Evolutionary conservation across 2,888 invertebrate genomes (phyloP), one percentile per base, ranked within the genome.

Genomic region (Germaria angustata): DNA sequence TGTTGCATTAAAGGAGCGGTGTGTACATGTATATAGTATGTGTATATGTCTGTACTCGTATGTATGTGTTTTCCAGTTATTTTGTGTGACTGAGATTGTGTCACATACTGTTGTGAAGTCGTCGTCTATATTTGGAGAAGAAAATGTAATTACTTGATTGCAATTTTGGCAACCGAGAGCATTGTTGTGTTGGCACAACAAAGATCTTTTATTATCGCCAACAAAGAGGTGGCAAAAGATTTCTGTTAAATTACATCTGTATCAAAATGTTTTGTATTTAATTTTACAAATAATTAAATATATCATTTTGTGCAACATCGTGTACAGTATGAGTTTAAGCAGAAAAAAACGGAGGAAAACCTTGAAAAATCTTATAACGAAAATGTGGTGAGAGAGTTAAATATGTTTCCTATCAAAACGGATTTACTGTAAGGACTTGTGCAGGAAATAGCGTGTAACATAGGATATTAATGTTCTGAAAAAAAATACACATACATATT

Each of bases 101-200:
- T 61, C 69, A 63, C 41, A 53, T 53, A 7, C 32, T 61, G 8
- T 15, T 24, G 28, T 46, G 57, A 20, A 49, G 24, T 44, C 53
- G 34, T 32, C 22, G 49, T 59, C 66, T 77, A 53, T 34, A 69
- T 44, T 53, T 63, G 6, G n/a, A 44, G 28, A 61, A 32, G 59
- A 69, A 77, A 77, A 63, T 66, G 59, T 79, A 80, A 80, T 80
- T 80, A 80, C 79, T 73, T 80, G 79, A 80, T 80, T 80, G 66
- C 79, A 73, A 59, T 72, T 73, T 80, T 80, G 79, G 79, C 79
- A 80, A 51, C n/a, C n/a, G 49, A 68, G 7, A 17, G 32, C 22
- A 41, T 68, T 59, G 39, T 72, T 66, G 41, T 73, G 44, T 68
- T 80, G 72, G 65, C 72, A 73, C 66, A 61, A 68, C 36, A 66